Evolutionary conservation across 2,888 invertebrate species (phyloP).

Genomic region (Microplitis manilae): DNA sequence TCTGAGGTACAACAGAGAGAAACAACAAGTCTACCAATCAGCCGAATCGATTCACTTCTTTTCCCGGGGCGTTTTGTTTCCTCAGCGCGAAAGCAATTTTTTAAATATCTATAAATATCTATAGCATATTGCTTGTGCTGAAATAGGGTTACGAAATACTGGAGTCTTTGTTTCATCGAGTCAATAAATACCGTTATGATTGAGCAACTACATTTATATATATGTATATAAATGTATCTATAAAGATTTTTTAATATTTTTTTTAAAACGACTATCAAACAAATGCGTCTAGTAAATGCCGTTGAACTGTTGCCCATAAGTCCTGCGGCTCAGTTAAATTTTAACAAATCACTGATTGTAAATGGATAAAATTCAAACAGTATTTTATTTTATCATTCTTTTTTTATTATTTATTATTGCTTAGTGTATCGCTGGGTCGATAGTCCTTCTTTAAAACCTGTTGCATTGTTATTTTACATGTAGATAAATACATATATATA

Average conservation of each 20-base stretch:
- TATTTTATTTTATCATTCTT: neutral
- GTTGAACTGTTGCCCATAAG: neutral
- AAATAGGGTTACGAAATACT: conserved; percentile 33
- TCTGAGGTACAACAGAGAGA: neutral
- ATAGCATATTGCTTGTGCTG: conserved; percentile 29
- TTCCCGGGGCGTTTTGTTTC: conserved; percentile 34
- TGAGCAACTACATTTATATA: conserved; percentile 36
- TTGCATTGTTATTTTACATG: conserved; percentile 1
- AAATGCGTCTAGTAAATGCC: conserved; percentile 2
- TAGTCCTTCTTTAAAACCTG: conserved; percentile 8
- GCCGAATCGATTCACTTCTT: conserved; percentile 36
- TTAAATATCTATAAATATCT: neutral
- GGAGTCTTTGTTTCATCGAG: conserved; percentile 39
- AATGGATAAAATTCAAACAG: neutral
- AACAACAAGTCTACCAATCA: neutral
- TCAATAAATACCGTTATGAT: conserved; percentile 44
- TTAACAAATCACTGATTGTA: conserved; percentile 15
- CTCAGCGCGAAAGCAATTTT: conserved; percentile 17
- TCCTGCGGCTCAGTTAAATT: conserved; percentile 2
- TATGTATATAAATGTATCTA: conserved; percentile 15
- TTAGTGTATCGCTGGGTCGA: neutral
- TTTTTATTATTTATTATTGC: conserved; percentile 4
- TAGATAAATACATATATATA: neutral
- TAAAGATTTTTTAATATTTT: conserved; percentile 14
- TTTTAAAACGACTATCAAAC: neutral